These are phyloP conservation scores for Ellobium chinense DNA, from an alignment of 2,888 invertebrate genomes.

Conservation along the genomic window DNA sequence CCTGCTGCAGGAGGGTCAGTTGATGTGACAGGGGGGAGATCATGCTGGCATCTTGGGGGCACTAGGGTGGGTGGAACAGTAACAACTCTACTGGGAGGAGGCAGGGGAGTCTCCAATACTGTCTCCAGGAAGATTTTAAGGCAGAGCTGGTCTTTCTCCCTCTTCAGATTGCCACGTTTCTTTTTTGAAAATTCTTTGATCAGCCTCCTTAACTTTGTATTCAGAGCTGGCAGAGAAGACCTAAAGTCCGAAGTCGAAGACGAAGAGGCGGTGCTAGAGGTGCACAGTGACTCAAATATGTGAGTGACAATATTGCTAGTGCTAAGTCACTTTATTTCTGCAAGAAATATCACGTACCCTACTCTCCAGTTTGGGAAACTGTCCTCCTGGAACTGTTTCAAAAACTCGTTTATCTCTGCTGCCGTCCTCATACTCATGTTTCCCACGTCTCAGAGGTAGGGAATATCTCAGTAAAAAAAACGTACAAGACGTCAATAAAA, in stretches of 20 bases:
- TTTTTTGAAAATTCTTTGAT: background rate
- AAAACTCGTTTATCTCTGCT: background rate
- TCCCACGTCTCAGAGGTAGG: background rate
- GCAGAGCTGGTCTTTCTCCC: background rate
- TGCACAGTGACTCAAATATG: background rate
- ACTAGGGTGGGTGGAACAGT: background rate
- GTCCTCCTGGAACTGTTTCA: background rate
- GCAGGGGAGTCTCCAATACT: background rate
- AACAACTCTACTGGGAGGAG: background rate
- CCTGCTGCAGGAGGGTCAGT: background rate
- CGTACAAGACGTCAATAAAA: background rate
- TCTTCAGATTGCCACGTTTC: background rate
- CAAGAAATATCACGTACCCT: background rate
- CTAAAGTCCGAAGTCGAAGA: background rate
- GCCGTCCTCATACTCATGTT: background rate
- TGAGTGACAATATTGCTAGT: background rate
- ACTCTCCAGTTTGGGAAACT: background rate
- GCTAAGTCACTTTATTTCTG: background rate
- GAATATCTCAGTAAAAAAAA: background rate
- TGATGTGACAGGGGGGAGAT: background rate
- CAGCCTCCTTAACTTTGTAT: background rate
- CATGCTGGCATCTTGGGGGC: background rate
- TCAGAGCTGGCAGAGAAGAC: no score
- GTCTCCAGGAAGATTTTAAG: background rate
- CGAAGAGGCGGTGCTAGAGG: background rate